phyloP scores from a whole-genome alignment of 1,140 invertebrate species.

The Propsilocerus akamusi region DNA sequence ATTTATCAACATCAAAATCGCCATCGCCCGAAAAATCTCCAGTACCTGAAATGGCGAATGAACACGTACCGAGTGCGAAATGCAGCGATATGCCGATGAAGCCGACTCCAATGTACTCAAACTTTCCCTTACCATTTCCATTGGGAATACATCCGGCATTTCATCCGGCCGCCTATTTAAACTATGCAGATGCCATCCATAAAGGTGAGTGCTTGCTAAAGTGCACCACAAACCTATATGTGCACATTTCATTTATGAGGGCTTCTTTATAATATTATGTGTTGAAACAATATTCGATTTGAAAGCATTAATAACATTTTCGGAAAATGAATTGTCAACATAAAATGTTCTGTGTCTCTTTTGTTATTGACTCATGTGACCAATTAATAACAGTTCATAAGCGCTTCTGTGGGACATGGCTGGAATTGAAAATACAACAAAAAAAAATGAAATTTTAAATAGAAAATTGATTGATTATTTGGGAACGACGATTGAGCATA shows the following conservation, averaged over 20 bases:
- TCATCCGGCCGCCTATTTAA: slow-evolving; percentile 1
- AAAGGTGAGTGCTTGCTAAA: too few species aligned
- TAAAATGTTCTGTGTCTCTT: slow-evolving; percentile 1
- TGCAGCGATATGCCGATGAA: not conserved
- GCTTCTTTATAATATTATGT: too few species aligned
- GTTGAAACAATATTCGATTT: too few species aligned
- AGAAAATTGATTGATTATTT: too few species aligned
- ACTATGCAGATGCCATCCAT: slow-evolving; percentile 2
- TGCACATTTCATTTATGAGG: too few species aligned
- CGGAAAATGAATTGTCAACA: slow-evolving; percentile 1
- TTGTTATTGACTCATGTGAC: slow-evolving; percentile 1
- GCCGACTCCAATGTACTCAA: slow-evolving; percentile 1
- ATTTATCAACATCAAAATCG: not conserved
- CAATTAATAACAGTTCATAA: slow-evolving; percentile 1
- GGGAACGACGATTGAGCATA: too few species aligned
- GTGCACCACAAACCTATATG: too few species aligned
- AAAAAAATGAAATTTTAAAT: too few species aligned
- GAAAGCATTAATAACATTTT: too few species aligned
- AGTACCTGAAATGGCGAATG: not conserved
- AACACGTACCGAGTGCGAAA: not conserved
- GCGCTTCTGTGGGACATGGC: too few species aligned
- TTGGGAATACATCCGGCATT: not conserved
- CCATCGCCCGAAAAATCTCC: not conserved
- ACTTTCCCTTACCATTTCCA: not conserved
- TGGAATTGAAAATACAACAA: too few species aligned